phyloP scores from a whole-genome alignment of 2,113 vertebrate genomes.

The Vulpes lagopus region DNA sequence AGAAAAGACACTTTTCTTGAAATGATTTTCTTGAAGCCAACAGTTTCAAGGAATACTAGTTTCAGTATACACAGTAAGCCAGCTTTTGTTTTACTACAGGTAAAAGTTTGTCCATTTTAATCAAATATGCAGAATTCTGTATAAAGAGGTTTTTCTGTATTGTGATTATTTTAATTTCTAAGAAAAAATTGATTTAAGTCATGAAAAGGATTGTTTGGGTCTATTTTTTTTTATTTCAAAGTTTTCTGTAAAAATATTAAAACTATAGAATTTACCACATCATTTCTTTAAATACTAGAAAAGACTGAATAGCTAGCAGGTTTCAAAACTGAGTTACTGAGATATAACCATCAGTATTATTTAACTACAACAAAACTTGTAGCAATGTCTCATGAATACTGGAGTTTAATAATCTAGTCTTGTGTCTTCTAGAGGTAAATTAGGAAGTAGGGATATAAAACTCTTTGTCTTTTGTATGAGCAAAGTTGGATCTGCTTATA shows the following conservation, averaged over 20 bases:
- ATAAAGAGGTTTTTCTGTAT: constrained; percentile 75
- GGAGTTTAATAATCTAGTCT: constrained; percentile 62
- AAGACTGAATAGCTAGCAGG: background rate
- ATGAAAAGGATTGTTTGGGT: constrained; percentile 44
- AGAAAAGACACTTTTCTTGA: constrained; percentile 61
- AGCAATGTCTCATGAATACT: constrained; percentile 28
- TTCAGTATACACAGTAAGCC: constrained; percentile 52
- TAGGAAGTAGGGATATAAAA: constrained; percentile 36
- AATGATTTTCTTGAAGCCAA: constrained; percentile 74
- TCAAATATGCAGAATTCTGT: constrained; percentile 49
- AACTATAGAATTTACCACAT: constrained; percentile 46
- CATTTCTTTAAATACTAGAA: constrained; percentile 68
- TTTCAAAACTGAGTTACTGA: constrained; percentile 56
- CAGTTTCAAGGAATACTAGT: constrained; percentile 78
- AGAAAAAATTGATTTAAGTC: constrained; percentile 61
- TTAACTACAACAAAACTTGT: constrained; percentile 62
- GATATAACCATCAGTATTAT: constrained; percentile 62
- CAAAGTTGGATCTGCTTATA: constrained; percentile 42
- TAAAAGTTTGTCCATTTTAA: constrained; percentile 81
- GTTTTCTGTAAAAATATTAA: constrained; percentile 70
- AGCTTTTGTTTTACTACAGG: constrained; percentile 76
- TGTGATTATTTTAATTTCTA: constrained; percentile 70
- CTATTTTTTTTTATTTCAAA: constrained; percentile 78
- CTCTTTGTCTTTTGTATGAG: constrained; percentile 27
- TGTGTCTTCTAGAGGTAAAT: constrained; percentile 61